Evolutionary conservation across 2,797 vertebrate genomes (phyloP).

Genomic region (Hippopotamyrus pictus): DNA sequence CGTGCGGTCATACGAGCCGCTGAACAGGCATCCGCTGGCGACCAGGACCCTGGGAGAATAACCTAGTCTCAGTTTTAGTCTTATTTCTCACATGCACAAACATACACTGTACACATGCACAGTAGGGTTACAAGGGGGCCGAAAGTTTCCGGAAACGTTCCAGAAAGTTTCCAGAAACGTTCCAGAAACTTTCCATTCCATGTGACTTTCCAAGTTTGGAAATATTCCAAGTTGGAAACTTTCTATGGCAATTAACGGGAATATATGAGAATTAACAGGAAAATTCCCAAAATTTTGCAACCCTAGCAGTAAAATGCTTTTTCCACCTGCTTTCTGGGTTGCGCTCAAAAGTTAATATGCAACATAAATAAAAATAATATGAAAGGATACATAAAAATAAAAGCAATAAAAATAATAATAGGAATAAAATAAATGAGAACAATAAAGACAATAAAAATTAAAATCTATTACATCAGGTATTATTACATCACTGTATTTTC

Average conservation of each 20-base stretch:
- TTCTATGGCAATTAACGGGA: not conserved
- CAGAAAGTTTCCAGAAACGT: not conserved
- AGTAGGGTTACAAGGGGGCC: not conserved
- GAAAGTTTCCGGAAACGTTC: not conserved
- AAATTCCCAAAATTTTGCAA: not conserved
- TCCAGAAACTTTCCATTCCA: not conserved
- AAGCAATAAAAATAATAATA: not conserved
- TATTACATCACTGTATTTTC: not conserved
- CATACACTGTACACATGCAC: not conserved
- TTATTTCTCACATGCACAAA: not conserved
- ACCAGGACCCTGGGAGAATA: constrained; percentile 57
- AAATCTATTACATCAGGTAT: not conserved
- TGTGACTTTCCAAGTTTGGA: not conserved
- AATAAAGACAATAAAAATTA: not conserved
- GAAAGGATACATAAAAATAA: not conserved
- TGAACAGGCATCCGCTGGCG: constrained; percentile 61
- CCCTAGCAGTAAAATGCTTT: not conserved
- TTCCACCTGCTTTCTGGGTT: not conserved
- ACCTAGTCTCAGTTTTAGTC: not conserved
- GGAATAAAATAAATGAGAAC: not conserved
- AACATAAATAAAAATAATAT: not conserved
- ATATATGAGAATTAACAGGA: not conserved
- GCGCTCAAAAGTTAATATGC: not conserved
- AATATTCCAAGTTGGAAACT: not conserved
- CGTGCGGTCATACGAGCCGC: constrained; percentile 67